Base-by-base conservation (phyloP, 2,888 invertebrate genomes). In the Parascotia fuliginaria region DNA sequence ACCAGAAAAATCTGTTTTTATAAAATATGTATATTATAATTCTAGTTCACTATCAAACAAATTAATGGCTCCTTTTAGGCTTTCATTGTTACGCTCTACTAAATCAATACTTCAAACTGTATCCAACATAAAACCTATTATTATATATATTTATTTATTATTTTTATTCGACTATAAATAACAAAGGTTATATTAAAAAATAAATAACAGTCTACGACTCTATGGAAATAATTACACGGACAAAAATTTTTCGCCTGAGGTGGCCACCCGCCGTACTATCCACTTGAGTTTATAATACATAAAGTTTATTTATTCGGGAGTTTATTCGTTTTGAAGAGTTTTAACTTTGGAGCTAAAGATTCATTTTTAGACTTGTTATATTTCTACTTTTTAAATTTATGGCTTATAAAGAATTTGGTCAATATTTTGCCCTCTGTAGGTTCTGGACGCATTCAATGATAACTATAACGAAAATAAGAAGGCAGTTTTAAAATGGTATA, bases 131-230 rank as follows among this genome's bases (percentile, higher is more conserved):
- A 59, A 50, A 43, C 56, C 61, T 68, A 42, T 24, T 79, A 65
- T 77, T 77, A 83, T 83, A 79, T 80, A 77, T 64, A 68, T 73
- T 79, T 77, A 85, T 85, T 85, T 83, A 86, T 84, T 62, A 71
- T 76, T 50, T 29, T 39, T 28, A 28, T 29, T 37, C 5, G 12
- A 29, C 27, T 37, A 37, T 31, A 43, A 43, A 43, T 37, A 37
- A 37, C 12, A 6, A 15, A 13, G 11, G 12, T 24, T 29, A 12
- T 29, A 37, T 15, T 24, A 27, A 42, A n/a, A 31, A 31, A 31
- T 31, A 31, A 31, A 31, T 31, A 31, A 31, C 31, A 31, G 41
- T 43, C 12, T 32, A 15, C 22, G 43, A 43, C 66, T 62, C 69
- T 70, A 66, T 69, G 75, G 67, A 73, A 79, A 81, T 79, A 71